Percentiles rank a stretch among this genome's conserved stretches.
These are phyloP conservation scores for Anoplolepis gracilipes DNA, from an alignment of 1,140 invertebrate genomes.

Conservation along the genomic window DNA sequence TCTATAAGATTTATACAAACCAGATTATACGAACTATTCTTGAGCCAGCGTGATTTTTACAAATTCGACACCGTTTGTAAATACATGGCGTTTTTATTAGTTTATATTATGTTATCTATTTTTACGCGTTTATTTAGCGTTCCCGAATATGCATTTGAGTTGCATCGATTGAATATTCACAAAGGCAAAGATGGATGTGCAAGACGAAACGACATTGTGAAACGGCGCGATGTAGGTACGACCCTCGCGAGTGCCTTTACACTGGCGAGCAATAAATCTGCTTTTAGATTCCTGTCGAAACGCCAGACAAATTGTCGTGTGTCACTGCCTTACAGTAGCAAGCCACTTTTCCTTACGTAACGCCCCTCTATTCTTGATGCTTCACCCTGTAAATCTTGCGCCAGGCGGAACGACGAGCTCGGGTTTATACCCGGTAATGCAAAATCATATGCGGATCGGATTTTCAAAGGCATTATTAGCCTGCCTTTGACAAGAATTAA, in stretches of 20 bases:
- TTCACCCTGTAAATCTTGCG: slow-evolving; percentile 49
- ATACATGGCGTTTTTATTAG: not conserved
- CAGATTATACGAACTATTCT: no score
- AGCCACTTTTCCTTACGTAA: slow-evolving; percentile 66
- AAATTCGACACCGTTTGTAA: not conserved
- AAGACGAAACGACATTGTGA: slow-evolving; percentile 47
- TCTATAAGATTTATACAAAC: not conserved
- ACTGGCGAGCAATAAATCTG: slow-evolving; percentile 68
- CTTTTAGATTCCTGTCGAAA: slow-evolving; percentile 73
- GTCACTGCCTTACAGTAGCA: slow-evolving; percentile 62
- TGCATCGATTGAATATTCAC: slow-evolving; percentile 50
- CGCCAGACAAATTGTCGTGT: slow-evolving; percentile 69
- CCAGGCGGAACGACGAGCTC: slow-evolving; percentile 30
- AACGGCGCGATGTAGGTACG: slow-evolving; percentile 49
- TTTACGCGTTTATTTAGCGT: slow-evolving; percentile 14
- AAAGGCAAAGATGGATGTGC: slow-evolving; percentile 31
- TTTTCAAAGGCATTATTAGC: slow-evolving; percentile 23
- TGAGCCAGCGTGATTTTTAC: not conserved
- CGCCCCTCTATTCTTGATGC: slow-evolving; percentile 65
- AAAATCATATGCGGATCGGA: slow-evolving; percentile 3
- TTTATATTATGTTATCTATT: not conserved
- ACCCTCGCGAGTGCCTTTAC: slow-evolving; percentile 62
- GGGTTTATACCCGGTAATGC: slow-evolving; percentile 32
- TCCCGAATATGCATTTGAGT: slow-evolving; percentile 1
- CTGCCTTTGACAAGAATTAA: slow-evolving; percentile 27